Base-by-base conservation (phyloP, 37 sponge, comb jelly and placozoan species). In the Agelas oroides region DNA sequence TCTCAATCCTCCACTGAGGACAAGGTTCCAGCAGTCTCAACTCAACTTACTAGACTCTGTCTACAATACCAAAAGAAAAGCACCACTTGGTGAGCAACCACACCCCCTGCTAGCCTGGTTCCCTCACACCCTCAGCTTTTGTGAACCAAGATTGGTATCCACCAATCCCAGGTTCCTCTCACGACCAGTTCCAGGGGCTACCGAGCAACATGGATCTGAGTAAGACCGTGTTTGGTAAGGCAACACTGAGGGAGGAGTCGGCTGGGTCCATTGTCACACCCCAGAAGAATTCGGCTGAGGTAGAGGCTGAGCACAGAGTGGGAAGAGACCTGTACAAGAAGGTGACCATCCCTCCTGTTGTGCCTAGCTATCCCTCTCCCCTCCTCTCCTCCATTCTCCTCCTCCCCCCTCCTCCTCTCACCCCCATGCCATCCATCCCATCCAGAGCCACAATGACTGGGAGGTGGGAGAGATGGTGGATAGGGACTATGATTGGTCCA, bases 401-500 rank as follows among this genome's bases (percentile, higher is more conserved):
- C 6, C 46, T 8, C 46, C 3, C 8, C 46, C 46, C 8, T 46
- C 46, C 46, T 46, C 46, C 46, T 46, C 46, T 46, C 46, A 12
- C 46, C 46, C 8, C 46, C 46, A 12, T 8, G 8, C 46, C 8
- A 46, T 8, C 46, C 46, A 12, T 8, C 46, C 8, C 46, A 12
- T 8, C 46, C 46, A 46, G 46, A 89, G 93, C 61, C 90, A 93
- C 72, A 71, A 79, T 62, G 68, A 39, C 24, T 82, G 70, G 80
- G 86, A 81, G 32, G 89, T 89, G 17, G 90, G 93, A 54, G 83
- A 86, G 85, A 73, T 71, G 66, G 80, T 92, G 56, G 97, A 99
- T 73, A 70, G 97, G 16, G 78, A 99, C 72, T 99, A 99, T 79
- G 91, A 94, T 85, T 99, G 97, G 97, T 75, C 88, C 1, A 87